Evolutionary conservation across 2,113 vertebrate species (phyloP), one percentile per base, ranked within the genome.

Genomic region (Zosterops hypoxanthus): DNA sequence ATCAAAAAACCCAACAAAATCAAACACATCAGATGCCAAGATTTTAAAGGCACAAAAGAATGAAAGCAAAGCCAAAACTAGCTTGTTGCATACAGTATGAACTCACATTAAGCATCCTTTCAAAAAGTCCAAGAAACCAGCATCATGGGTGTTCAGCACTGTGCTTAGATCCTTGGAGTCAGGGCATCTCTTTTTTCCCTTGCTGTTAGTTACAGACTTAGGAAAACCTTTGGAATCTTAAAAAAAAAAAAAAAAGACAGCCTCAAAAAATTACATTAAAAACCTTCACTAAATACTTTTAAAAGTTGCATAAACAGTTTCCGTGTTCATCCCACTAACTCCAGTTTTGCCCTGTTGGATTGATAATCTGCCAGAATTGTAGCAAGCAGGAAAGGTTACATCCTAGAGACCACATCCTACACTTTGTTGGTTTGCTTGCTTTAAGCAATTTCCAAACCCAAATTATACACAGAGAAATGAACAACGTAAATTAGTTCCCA

Each of bases 161-260:
- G 96, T 92, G 17, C 97, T 98, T 61, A 99, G 98, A 91, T 99
- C 98, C 97, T 98, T 99, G 86, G 99, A 99, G 90, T 97, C 98
- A 14, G 98, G 98, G 69, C 97, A 98, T 86, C 99, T 98, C 90
- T 98, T 99, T 94, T 97, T 99, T 39, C 99, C 99, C 68, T 98
- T 99, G 92, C 98, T 99, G 96, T 99, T 99, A 7, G 98, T 99
- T 95, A 98, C 83, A 41, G 97, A 98, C 95, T 98, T 98, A 61
- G 99, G 99, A 95, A 98, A 98, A 92, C 99, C 99, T 97, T 98
- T 99, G 23, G 99, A 98, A 98, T 99, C 99, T 99, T 98, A 64
- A 96, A 93, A 78, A 97, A 78, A 97, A n/a, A 94, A 79, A 97
- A 73, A 97, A 19, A 31, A 19, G 36, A 73, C 59, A 84, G 15